These are phyloP conservation scores for Helogale parvula DNA, from an alignment of 2,113 vertebrate genomes.

Conservation along the genomic window DNA sequence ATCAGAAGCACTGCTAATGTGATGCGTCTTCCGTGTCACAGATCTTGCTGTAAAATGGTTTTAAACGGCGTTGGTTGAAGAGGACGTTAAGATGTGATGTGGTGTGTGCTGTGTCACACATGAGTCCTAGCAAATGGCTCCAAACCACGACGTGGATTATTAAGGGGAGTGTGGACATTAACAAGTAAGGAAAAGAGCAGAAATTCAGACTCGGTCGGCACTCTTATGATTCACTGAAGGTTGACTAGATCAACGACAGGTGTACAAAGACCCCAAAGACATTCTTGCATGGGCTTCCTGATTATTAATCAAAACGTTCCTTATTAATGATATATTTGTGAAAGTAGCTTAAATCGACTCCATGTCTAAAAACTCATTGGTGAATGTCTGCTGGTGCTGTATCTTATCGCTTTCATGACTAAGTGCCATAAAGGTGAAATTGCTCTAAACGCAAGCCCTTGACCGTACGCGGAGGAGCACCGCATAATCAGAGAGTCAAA, in stretches of 20 bases:
- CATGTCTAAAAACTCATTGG: background rate
- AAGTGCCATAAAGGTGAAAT: background rate
- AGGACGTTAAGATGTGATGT: background rate
- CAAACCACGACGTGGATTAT: background rate
- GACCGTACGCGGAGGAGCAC: no score
- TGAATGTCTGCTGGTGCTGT: background rate
- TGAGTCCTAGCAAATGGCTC: background rate
- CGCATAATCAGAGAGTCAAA: background rate
- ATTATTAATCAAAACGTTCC: background rate
- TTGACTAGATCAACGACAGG: accelerated
- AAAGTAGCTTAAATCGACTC: no score
- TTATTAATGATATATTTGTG: background rate
- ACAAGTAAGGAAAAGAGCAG: background rate
- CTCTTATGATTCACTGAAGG: accelerated
- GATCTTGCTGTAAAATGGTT: background rate
- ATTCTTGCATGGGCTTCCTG: no score
- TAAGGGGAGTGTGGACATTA: background rate
- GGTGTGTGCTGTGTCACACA: background rate
- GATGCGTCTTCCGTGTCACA: background rate
- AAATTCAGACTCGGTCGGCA: background rate
- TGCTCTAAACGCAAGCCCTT: background rate
- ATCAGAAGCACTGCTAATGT: background rate
- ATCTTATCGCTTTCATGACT: background rate
- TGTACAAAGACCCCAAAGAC: accelerated
- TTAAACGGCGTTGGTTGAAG: background rate